Conservation (phyloP, 1,140 invertebrate genomes). For the Plodia interpunctella region DNA sequence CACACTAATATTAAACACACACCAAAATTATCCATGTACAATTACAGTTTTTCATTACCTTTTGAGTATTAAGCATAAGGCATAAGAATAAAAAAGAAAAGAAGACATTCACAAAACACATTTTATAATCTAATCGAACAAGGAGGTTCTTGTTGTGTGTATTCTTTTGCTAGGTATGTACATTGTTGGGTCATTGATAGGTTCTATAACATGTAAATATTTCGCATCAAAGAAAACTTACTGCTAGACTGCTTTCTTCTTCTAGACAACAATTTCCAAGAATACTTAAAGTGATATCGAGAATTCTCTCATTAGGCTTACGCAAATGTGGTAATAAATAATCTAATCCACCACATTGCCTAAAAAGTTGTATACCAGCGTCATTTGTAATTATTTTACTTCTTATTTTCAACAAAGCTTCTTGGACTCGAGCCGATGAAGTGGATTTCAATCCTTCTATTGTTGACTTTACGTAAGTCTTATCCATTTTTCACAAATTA, state of each 20-base stretch:
- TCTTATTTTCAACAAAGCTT: slow-evolving; percentile 61
- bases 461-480: slow-evolving; percentile 49
- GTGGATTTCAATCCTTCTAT: slow-evolving; percentile 62
- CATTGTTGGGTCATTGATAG: no score
- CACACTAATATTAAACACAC: no score
- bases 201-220: no score
- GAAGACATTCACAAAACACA: no score
- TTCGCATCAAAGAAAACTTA: slow-evolving; percentile 42
- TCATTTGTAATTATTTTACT: slow-evolving; percentile 58
- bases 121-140: no score
- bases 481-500: slow-evolving; percentile 54
- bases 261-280: slow-evolving; percentile 79
- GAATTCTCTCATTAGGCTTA: slow-evolving; percentile 73
- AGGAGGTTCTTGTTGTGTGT: no score
- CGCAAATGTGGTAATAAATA: slow-evolving; percentile 64
- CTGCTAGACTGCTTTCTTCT: slow-evolving; percentile 56
- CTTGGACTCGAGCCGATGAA: slow-evolving; percentile 58
- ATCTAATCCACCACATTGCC: slow-evolving; percentile 64
- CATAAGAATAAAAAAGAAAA: no score
- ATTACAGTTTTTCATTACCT: no score
- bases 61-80: no score
- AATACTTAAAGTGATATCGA: slow-evolving; percentile 77
- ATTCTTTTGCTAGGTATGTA: no score
- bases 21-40: no score
- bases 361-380: slow-evolving; percentile 58